These are phyloP conservation scores for Chanos chanos DNA, from an alignment of 2,797 vertebrate genomes.

Conservation along the genomic window DNA sequence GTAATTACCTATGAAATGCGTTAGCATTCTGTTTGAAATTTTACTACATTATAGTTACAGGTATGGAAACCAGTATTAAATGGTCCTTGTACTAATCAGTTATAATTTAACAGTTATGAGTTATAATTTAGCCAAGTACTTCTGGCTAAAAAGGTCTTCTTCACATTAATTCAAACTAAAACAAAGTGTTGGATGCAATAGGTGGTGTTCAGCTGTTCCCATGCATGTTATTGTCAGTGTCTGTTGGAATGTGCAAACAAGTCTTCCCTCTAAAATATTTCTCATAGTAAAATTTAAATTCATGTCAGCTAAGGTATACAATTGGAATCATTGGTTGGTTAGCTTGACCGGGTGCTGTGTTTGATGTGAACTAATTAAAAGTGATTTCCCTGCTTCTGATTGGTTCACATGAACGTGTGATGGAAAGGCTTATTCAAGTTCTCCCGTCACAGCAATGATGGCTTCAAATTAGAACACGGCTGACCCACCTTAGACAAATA, in stretches of 20 bases:
- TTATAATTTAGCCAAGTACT: too few relatives aligned
- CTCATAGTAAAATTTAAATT: constrained; percentile 40
- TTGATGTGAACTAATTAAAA: background rate
- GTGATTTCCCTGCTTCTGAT: constrained; percentile 14
- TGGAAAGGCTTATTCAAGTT: constrained; percentile 24
- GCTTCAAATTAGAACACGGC: constrained; percentile 62
- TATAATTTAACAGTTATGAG: too few relatives aligned
- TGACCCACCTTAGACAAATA: constrained; percentile 30
- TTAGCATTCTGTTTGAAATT: too few relatives aligned
- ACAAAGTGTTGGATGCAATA: constrained; percentile 48
- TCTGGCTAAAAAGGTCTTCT: too few relatives aligned
- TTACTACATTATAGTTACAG: too few relatives aligned
- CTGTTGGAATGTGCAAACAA: constrained; percentile 45
- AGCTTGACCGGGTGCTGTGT: background rate
- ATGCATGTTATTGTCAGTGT: constrained; percentile 51
- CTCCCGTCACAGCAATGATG: constrained; percentile 50
- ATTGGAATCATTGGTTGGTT: too few relatives aligned
- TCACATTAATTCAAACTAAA: background rate
- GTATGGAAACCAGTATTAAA: too few relatives aligned
- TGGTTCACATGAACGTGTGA: constrained; percentile 1
- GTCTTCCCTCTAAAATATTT: constrained; percentile 60
- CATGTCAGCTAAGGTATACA: constrained; percentile 62
- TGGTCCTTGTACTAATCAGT: too few relatives aligned
- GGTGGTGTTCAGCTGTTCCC: constrained; percentile 49
- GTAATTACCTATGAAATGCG: too few relatives aligned